Conservation (phyloP, 1,140 invertebrate genomes). For the Sogatella furcifera region DNA sequence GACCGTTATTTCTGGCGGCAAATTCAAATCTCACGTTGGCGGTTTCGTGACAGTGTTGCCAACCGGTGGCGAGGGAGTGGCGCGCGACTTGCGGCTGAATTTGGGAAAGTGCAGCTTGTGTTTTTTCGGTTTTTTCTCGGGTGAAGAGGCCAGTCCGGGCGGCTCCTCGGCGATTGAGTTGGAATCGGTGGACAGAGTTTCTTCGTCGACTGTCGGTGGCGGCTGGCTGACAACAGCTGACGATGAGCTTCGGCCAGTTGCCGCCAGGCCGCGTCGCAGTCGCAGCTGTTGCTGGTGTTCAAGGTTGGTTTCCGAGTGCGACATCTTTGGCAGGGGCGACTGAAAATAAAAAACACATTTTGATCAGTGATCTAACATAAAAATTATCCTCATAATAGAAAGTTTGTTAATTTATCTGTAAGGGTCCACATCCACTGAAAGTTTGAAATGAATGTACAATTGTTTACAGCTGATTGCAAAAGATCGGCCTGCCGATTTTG, state of each 20-base stretch:
- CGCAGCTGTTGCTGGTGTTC: background rate
- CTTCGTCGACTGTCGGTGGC: constrained; percentile 33
- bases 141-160: constrained; percentile 16
- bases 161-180: constrained; percentile 40
- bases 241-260: too few species aligned
- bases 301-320: background rate
- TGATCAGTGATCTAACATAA: too few species aligned
- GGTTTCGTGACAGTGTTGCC: background rate
- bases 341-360: background rate
- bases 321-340: background rate
- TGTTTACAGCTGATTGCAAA: too few species aligned
- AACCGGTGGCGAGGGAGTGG: constrained; percentile 6
- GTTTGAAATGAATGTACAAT: too few species aligned
- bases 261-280: too few species aligned
- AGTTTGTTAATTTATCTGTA: too few species aligned
- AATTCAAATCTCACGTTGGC: background rate
- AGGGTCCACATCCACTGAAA: too few species aligned
- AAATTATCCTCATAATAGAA: too few species aligned
- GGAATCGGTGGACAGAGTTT: constrained; percentile 40
- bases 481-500: too few species aligned
- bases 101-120: constrained; percentile 32
- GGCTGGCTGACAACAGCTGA: constrained; percentile 13
- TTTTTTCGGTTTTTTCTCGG: constrained; percentile 34
- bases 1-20: too few species aligned
- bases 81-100: constrained; percentile 19